These are phyloP conservation scores for Benthochromis sp. DNA, from an alignment of 2,113 vertebrate genomes.

Conservation along the genomic window DNA sequence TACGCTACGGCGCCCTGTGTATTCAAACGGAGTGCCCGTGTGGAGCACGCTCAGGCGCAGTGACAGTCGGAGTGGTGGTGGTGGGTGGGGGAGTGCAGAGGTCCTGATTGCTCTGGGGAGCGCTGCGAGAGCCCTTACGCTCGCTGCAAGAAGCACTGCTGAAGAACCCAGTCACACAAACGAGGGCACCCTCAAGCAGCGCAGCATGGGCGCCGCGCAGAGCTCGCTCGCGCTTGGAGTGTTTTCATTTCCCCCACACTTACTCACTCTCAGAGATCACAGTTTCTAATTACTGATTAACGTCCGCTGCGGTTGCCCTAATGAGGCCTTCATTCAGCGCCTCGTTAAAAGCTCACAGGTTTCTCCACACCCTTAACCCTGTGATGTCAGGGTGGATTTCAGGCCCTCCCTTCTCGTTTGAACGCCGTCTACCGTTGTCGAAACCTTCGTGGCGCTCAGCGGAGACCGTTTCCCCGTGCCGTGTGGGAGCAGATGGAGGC, in stretches of 20 bases:
- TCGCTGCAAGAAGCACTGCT: constrained; percentile 3
- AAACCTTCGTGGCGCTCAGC: neutral
- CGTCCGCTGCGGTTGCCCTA: constrained; percentile 51
- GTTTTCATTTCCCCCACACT: constrained; percentile 36
- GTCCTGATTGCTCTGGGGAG: constrained; percentile 38
- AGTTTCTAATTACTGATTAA: constrained; percentile 58
- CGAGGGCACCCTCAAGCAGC: constrained; percentile 46
- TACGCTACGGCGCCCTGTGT: neutral
- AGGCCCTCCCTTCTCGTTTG: constrained; percentile 14
- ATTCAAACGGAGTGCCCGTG: neutral
- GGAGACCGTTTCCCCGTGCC: neutral
- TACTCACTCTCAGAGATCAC: constrained; percentile 47
- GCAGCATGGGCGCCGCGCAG: constrained; percentile 10
- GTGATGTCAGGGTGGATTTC: neutral
- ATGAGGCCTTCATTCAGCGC: constrained; percentile 57
- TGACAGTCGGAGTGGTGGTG: neutral
- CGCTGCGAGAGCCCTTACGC: constrained; percentile 21
- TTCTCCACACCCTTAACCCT: constrained; percentile 20
- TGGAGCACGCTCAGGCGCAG: neutral
- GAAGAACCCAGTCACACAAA: constrained; percentile 30
- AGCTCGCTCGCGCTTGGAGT: constrained; percentile 18
- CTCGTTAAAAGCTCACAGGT: constrained; percentile 57
- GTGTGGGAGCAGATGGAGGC: constrained; percentile 41
- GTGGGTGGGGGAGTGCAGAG: neutral
- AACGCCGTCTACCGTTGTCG: neutral